Evolutionary conservation across 2,797 vertebrate species (phyloP), one percentile per base, ranked within the genome.

Genomic region (Echiichthys vipera): DNA sequence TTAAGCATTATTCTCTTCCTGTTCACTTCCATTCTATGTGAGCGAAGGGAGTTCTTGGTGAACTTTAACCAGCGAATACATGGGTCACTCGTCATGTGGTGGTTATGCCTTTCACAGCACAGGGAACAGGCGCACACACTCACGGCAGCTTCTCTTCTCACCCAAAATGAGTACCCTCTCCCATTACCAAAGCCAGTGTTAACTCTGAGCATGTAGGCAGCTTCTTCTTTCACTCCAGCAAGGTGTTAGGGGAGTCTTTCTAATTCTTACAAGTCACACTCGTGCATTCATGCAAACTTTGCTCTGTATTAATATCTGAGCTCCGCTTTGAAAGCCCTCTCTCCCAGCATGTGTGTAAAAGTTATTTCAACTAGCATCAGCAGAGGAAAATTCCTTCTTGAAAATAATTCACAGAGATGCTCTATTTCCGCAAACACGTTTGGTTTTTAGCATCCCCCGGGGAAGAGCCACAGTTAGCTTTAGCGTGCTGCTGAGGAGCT

Each of bases 191-290:
- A 29, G 27, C 64, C 36, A n/a, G 63, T 27, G 55, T 77, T 70
- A 73, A 40, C 61, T 66, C 64, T 78, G 71, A 51, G 76, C 75
- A 14, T 24, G 1, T 36, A 67, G 25, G 4, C 22, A 4, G 47
- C 25, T 12, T 39, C 32, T 22, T 57, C 17, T 57, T 53, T 75
- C 53, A 7, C 53, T 45, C 15, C 53, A 24, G 27, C 12, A 11
- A 70, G 54, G 51, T 76, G 71, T 68, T 25, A n/a, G 47, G 43
- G 15, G 56, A 59, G 46, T 36, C 55, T 71, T 61, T 73, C 42
- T 22, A 17, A 65, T 58, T 67, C 54, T 36, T 27, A 40, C 5
- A 32, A 46, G 55, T 39, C 36, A 29, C 32, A 37, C 24, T 54
- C 22, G 30, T 64, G 43, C 25, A 39, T 57, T 65, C 55, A 32